Evolutionary conservation across 2,797 vertebrate species (phyloP).

Genomic region (Catharus ustulatus): DNA sequence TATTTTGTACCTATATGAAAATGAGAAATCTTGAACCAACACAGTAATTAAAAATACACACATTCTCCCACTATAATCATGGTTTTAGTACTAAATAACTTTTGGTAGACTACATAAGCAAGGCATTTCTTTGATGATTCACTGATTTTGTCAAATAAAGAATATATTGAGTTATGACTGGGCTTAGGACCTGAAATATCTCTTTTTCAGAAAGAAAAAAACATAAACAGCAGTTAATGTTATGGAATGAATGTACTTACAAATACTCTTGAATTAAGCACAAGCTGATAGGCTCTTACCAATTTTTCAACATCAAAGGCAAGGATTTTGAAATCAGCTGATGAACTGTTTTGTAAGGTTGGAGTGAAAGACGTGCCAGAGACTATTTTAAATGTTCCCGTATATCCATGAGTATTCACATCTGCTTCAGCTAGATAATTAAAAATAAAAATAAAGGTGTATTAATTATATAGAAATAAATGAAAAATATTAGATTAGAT

Average conservation of each 20-base stretch:
- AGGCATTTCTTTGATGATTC: not conserved
- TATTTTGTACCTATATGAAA: constrained; percentile 62
- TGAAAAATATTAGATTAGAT: not conserved
- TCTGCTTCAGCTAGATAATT: constrained; percentile 36
- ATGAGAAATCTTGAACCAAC: not conserved
- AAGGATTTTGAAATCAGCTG: constrained; percentile 78
- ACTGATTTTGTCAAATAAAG: not conserved
- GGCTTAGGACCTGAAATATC: not conserved
- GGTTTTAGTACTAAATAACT: not conserved
- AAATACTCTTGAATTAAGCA: not conserved
- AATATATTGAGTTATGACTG: not conserved
- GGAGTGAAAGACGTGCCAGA: constrained; percentile 72
- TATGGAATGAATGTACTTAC: not conserved
- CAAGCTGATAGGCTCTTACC: constrained; percentile 63
- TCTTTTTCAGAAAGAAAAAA: not conserved
- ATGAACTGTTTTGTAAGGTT: constrained; percentile 70
- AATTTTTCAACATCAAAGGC: constrained; percentile 79
- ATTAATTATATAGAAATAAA: not conserved
- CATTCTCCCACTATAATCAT: not conserved
- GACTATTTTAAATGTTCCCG: constrained; percentile 72
- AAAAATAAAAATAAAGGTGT: constrained; percentile 10
- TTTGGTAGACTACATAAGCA: not conserved
- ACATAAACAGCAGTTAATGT: not conserved
- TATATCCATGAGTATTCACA: constrained; percentile 7
- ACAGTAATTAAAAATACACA: not conserved